Evolutionary conservation across 2,113 vertebrate species (phyloP).

Genomic region (Saccopteryx bilineata): DNA sequence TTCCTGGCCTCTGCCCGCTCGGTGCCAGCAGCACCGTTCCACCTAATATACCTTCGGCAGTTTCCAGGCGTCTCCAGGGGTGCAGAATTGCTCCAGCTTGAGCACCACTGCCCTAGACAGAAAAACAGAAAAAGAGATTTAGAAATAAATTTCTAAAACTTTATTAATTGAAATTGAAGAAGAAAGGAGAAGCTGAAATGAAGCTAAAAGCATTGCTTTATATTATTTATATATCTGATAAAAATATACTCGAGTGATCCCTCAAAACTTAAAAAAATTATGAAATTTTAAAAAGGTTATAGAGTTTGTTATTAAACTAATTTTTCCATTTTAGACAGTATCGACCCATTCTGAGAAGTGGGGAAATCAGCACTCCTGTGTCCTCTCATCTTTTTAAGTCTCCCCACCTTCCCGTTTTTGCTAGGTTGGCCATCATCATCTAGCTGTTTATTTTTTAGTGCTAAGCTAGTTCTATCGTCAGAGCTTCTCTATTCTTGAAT

Average conservation of each 20-base stretch:
- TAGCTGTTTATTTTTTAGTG: not conserved
- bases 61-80: not conserved
- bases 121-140: not conserved
- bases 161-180: not conserved
- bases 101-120: not conserved
- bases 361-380: not conserved
- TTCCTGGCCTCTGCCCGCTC: not conserved
- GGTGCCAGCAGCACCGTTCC: too few relatives aligned
- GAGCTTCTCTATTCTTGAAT: not conserved
- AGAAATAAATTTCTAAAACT: constrained; percentile 30
- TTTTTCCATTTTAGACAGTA: not conserved
- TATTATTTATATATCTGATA: not conserved
- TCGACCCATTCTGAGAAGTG: not conserved
- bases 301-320: constrained; percentile 22
- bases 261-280: not conserved
- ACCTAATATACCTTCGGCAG: not conserved
- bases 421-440: not conserved
- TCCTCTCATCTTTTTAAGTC: not conserved
- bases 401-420: not conserved
- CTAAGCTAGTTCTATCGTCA: not conserved
- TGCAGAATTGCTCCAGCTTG: not conserved
- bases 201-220: constrained; percentile 7
- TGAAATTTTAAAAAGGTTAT: not conserved
- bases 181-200: not conserved
- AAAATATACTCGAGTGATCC: not conserved